Evolutionary conservation across 2,888 invertebrate species (phyloP).

Genomic region (Brachypalpus laphriformis): DNA sequence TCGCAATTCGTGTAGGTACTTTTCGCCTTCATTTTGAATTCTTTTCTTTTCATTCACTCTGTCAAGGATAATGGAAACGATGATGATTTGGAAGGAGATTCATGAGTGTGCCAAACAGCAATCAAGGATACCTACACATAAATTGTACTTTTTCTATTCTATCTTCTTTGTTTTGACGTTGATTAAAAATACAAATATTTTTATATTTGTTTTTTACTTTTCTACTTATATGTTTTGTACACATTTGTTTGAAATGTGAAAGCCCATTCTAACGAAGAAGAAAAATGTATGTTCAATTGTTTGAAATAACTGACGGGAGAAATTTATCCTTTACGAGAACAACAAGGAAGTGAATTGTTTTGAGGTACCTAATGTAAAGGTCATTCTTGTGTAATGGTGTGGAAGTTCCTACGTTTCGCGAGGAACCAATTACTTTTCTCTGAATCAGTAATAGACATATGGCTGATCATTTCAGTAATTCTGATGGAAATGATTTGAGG

Average conservation of each 20-base stretch:
- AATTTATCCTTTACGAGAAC: not conserved
- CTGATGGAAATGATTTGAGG: not conserved
- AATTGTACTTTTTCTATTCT: conserved; percentile 16
- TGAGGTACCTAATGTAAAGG: not conserved
- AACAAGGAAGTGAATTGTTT: not conserved
- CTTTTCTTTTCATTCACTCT: not conserved
- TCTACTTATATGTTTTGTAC: not conserved
- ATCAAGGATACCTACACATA: conserved; percentile 46
- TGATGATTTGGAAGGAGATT: conserved; percentile 4
- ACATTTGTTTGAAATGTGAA: not conserved
- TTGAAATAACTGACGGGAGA: not conserved
- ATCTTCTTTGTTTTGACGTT: conserved; percentile 20
- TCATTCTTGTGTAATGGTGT: not conserved
- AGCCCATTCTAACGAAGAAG: not conserved
- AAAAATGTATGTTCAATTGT: conserved; percentile 4
- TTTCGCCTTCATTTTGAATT: conserved; percentile 11
- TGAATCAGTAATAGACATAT: not conserved
- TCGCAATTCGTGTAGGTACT: conserved; percentile 48
- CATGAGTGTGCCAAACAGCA: conserved; percentile 41
- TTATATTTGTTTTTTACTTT: not conserved
- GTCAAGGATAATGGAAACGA: conserved; percentile 27
- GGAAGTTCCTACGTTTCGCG: not conserved
- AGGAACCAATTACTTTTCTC: not conserved
- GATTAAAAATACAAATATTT: conserved; percentile 18
- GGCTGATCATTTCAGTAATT: not conserved